Percentiles rank a stretch among this genome's conserved stretches.
phyloP scores from a whole-genome alignment of 1,140 invertebrate genomes.

The Cydia fagiglandana region DNA sequence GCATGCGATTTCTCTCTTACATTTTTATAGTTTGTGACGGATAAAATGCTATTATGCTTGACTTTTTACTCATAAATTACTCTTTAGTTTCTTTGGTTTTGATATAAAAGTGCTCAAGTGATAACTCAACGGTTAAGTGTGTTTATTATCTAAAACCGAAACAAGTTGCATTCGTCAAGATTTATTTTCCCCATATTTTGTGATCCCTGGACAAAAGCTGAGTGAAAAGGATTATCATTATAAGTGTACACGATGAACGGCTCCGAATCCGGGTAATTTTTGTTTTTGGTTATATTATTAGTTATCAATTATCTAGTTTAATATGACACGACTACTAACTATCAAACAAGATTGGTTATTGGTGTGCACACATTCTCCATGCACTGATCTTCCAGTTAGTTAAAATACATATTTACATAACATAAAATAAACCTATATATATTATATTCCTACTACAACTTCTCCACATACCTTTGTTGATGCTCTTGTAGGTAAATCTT shows the following conservation, averaged over 20 bases:
- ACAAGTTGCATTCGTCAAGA: slow-evolving; percentile 54
- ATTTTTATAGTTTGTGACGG: slow-evolving; percentile 77
- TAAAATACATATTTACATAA: too few species aligned
- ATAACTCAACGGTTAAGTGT: slow-evolving; percentile 54
- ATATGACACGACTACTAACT: slow-evolving; percentile 18
- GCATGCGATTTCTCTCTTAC: slow-evolving; percentile 75
- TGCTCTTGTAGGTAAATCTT: too few species aligned
- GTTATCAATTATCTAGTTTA: background rate
- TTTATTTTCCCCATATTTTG: slow-evolving; percentile 29
- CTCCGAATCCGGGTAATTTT: slow-evolving; percentile 87
- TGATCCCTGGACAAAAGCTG: slow-evolving; percentile 24
- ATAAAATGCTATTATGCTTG: slow-evolving; percentile 68
- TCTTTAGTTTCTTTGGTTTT: slow-evolving; percentile 65
- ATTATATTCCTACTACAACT: too few species aligned
- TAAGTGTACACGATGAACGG: slow-evolving; percentile 83
- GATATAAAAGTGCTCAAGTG: slow-evolving; percentile 62
- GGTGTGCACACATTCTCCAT: too few species aligned
- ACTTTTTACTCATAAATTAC: slow-evolving; percentile 60
- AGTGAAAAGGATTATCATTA: slow-evolving; percentile 14
- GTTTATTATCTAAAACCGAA: slow-evolving; percentile 37
- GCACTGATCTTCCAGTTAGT: too few species aligned
- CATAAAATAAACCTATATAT: too few species aligned
- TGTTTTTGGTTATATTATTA: slow-evolving; percentile 35
- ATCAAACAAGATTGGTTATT: background rate
- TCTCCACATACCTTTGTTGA: too few species aligned